Evolutionary conservation across 2,113 vertebrate species (phyloP).

Genomic region (Clinocottus analis): DNA sequence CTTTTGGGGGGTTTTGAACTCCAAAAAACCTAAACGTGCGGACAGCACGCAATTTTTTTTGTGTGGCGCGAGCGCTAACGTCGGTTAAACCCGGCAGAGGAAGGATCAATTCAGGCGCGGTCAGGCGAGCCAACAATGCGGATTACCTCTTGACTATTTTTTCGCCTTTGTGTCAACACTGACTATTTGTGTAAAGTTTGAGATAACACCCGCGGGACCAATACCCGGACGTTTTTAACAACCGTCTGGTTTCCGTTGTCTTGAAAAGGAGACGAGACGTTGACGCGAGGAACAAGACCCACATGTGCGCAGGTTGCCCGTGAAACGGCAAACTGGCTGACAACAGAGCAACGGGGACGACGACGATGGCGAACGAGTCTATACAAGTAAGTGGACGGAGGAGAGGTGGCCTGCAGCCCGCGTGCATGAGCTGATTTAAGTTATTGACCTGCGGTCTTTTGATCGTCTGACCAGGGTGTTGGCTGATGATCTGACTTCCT

Average conservation of each 20-base stretch:
- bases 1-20: not conserved
- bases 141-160: slow-evolving; percentile 68
- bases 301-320: slow-evolving; percentile 55
- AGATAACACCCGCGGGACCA: slow-evolving; percentile 3
- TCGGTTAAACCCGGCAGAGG: slow-evolving; percentile 20
- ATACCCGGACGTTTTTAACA: not conserved
- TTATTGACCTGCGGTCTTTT: not conserved
- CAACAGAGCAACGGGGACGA: slow-evolving; percentile 53
- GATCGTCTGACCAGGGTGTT: not conserved
- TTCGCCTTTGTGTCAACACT: slow-evolving; percentile 67
- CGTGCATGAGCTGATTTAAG: not conserved
- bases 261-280: not conserved
- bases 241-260: not conserved
- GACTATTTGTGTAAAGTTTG: slow-evolving; percentile 42
- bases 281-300: slow-evolving; percentile 10
- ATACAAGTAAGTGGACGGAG: slow-evolving; percentile 80
- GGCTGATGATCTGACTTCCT: not conserved
- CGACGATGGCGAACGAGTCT: slow-evolving; percentile 84
- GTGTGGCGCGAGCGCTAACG: slow-evolving; percentile 7
- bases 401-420: slow-evolving; percentile 13
- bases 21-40: not conserved
- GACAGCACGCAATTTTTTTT: slow-evolving; percentile 10
- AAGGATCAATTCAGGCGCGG: slow-evolving; percentile 69
- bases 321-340: slow-evolving; percentile 36
- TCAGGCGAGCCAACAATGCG: slow-evolving; percentile 66